These are phyloP conservation scores for Stomatorhinus walkeri DNA, from an alignment of 2,797 vertebrate species.

Conservation along the genomic window DNA sequence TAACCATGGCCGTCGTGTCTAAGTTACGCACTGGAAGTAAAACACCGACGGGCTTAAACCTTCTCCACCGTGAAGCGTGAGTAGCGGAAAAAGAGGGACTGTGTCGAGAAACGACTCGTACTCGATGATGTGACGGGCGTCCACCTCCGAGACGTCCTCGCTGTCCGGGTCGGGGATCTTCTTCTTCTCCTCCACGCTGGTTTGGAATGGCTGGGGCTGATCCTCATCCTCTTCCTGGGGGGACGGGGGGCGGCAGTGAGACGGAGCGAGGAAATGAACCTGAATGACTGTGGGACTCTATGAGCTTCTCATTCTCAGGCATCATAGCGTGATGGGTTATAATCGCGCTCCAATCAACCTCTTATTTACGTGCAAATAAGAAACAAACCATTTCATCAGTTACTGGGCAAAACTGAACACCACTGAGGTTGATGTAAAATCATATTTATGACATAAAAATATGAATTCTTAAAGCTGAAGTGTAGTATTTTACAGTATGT, in stretches of 20 bases:
- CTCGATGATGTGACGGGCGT: constrained; percentile 74
- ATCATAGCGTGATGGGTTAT: not conserved
- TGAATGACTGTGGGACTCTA: not conserved
- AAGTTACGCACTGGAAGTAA: not conserved
- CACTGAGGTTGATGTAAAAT: not conserved
- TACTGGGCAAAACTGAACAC: not conserved
- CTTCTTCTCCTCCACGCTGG: constrained; percentile 67
- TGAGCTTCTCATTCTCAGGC: not conserved
- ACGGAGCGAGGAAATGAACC: not conserved
- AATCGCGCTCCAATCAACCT: not conserved
- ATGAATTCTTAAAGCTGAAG: not conserved
- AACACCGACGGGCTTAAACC: not conserved
- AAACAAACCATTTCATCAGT: not conserved
- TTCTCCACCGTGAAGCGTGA: not conserved
- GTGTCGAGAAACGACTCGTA: constrained; percentile 37
- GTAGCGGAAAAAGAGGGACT: not conserved
- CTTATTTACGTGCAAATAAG: not conserved
- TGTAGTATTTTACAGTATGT: not conserved
- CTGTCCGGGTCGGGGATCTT: constrained; percentile 76
- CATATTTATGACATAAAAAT: not conserved
- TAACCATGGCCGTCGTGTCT: not conserved
- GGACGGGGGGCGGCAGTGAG: not conserved
- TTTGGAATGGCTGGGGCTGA: constrained; percentile 51
- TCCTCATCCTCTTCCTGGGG: constrained; percentile 72
- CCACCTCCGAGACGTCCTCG: constrained; percentile 72